Evolutionary conservation across 2,888 invertebrate genomes (phyloP).

Genomic region (Lordiphosa andalusiaca): DNA sequence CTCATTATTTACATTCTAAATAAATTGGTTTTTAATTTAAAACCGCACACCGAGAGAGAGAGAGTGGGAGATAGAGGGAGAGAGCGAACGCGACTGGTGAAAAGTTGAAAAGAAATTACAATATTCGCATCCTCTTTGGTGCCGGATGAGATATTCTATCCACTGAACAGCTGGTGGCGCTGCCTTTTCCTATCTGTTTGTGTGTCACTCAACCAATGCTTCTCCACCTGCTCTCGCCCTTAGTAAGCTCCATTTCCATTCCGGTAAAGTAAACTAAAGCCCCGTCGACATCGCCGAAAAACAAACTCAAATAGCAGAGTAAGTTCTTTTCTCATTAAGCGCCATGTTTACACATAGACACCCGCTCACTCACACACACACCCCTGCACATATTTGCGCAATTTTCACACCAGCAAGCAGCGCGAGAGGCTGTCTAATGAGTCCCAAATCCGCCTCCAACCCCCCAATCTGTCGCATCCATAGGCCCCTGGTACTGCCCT

Average conservation of each 20-base stretch:
- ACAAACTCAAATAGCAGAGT: constrained; percentile 65
- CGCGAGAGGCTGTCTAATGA: constrained; percentile 57
- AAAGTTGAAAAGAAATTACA: constrained; percentile 38
- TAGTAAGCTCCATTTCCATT: constrained; percentile 1
- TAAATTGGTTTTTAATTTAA: constrained; percentile 34
- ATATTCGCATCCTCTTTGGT: constrained; percentile 5
- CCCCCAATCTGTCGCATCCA: constrained; percentile 6
- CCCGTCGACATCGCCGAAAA: constrained; percentile 32
- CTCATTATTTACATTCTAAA: constrained; percentile 26
- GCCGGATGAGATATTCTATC: constrained; percentile 1
- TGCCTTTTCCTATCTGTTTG: constrained; percentile 22
- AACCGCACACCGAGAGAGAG: constrained; percentile 9
- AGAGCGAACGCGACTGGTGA: no score
- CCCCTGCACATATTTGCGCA: constrained; percentile 32
- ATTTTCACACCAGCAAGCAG: constrained; percentile 64
- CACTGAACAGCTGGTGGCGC: constrained; percentile 5
- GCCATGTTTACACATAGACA: constrained; percentile 53
- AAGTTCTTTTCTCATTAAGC: constrained; percentile 72
- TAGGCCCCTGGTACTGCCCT: constrained; percentile 10
- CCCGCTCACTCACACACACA: constrained; percentile 13
- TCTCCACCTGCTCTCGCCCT: background rate
- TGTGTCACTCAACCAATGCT: constrained; percentile 27
- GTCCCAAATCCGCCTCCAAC: constrained; percentile 63
- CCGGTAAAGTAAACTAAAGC: constrained; percentile 31
- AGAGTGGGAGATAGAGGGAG: background rate